Conservation (phyloP, 2,888 invertebrate species). For the Phytoseiulus persimilis region DNA sequence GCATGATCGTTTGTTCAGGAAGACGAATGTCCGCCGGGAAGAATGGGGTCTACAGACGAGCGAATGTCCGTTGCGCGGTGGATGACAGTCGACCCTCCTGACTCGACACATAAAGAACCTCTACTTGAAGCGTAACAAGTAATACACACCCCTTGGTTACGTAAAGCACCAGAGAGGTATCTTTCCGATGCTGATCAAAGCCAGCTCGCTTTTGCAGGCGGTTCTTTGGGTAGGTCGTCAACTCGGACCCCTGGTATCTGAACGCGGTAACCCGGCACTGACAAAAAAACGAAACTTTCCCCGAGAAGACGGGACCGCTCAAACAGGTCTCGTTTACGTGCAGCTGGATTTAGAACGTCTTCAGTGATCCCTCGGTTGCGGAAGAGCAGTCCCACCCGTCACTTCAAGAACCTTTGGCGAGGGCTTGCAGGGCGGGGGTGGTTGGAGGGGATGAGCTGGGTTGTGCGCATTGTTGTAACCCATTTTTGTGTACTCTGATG, state of each 20-base stretch:
- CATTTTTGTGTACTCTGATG: slow-evolving; percentile 36
- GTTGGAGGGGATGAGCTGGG: background rate
- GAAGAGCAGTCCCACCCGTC: background rate
- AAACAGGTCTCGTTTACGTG: too few relatives aligned
- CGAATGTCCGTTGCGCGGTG: background rate
- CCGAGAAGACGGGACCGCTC: too few relatives aligned
- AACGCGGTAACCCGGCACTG: too few relatives aligned
- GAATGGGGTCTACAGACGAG: background rate
- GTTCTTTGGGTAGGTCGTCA: background rate
- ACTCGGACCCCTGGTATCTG: too few relatives aligned
- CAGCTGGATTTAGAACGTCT: too few relatives aligned
- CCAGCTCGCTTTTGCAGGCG: background rate
- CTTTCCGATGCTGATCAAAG: background rate
- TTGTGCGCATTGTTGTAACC: slow-evolving; percentile 22
- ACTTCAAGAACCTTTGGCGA: background rate
- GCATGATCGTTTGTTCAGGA: background rate
- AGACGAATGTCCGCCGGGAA: background rate
- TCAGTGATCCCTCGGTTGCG: background rate
- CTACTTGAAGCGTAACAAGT: slow-evolving; percentile 5
- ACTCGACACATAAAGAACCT: background rate
- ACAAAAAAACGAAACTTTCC: too few relatives aligned
- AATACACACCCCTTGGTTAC: background rate
- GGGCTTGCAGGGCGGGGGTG: background rate
- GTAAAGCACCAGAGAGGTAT: background rate
- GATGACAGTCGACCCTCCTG: background rate